Conservation (phyloP, 2,113 vertebrate species). For the Bettongia penicillata region DNA sequence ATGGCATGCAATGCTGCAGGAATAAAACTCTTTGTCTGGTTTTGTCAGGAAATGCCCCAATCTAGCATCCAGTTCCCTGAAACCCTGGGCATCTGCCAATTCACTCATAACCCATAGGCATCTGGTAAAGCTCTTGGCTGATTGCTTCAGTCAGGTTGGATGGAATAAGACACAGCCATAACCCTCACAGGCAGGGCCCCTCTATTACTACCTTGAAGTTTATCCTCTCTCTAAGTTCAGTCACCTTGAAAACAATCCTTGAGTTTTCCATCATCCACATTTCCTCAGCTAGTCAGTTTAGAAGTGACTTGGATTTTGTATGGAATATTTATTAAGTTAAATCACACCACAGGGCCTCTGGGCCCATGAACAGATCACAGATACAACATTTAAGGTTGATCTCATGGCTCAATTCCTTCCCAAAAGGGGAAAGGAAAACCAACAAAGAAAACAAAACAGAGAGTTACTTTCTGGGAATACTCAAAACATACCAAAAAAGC, state of each 20-base stretch:
- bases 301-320: conserved; percentile 38
- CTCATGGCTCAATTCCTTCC: conserved; percentile 20
- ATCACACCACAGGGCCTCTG: background rate
- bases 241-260: conserved; percentile 50
- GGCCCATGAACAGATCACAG: conserved; percentile 20
- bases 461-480: conserved; percentile 10
- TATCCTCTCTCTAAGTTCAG: conserved; percentile 2
- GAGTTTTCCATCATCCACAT: conserved; percentile 33
- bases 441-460: background rate
- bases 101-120: conserved; percentile 1
- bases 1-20: conserved; percentile 4
- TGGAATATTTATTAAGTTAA: conserved; percentile 62
- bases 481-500: conserved; percentile 15
- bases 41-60: conserved; percentile 47
- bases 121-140: conserved; percentile 52
- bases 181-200: conserved; percentile 6
- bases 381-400: conserved; percentile 40
- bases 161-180: conserved; percentile 14
- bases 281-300: conserved; percentile 32
- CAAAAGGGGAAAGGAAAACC: background rate
- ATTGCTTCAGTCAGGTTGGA: conserved; percentile 29
- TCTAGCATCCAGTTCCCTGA: conserved; percentile 20
- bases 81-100: conserved; percentile 46
- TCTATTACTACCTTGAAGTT: conserved; percentile 43
- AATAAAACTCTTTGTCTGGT: conserved; percentile 18